Evolutionary conservation across 1,140 invertebrate species (phyloP).

Genomic region (Hormaphis cornu): DNA sequence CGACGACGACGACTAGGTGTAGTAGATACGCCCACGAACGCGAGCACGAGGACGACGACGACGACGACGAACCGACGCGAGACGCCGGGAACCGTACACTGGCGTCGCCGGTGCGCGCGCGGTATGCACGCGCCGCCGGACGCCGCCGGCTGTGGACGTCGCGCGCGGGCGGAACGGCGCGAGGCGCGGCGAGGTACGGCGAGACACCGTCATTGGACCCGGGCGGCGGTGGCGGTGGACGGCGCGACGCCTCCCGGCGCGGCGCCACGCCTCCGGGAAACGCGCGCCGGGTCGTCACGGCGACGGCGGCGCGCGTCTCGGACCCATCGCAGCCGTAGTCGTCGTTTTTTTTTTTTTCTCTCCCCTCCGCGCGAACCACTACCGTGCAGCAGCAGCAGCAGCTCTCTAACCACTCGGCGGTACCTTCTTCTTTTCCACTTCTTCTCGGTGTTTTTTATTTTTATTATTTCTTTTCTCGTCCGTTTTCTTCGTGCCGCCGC

Average conservation of each 20-base stretch:
- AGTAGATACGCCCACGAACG: neutral
- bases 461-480: neutral
- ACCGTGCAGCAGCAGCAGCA: too few relatives aligned
- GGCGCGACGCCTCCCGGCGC: neutral
- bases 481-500: neutral
- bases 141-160: neutral
- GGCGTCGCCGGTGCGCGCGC: constrained; percentile 4
- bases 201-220: neutral
- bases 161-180: neutral
- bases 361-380: neutral
- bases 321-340: neutral
- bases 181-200: neutral
- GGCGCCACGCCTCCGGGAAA: neutral
- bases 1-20: neutral
- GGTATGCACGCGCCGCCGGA: neutral
- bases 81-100: constrained; percentile 29
- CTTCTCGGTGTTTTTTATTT: neutral
- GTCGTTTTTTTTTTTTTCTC: neutral
- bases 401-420: too few relatives aligned
- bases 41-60: neutral
- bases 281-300: constrained; percentile 18
- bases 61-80: constrained; percentile 5
- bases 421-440: neutral
- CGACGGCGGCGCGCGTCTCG: neutral
- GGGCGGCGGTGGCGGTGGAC: too few relatives aligned